phyloP scores from a whole-genome alignment of 2,797 vertebrate genomes.

The Xiphorhynchus erythropygius region DNA sequence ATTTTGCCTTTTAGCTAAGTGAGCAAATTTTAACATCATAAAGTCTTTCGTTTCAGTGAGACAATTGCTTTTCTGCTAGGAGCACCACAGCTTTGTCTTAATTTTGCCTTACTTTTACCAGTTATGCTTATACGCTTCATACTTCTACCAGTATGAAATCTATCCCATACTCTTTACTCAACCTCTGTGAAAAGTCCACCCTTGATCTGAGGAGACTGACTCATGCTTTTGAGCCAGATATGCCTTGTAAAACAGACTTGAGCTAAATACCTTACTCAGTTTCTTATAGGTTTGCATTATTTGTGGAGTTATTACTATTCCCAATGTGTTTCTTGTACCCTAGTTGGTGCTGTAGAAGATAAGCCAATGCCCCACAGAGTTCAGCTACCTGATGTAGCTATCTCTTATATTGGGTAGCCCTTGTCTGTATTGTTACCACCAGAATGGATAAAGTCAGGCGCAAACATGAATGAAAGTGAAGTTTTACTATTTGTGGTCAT shows the following conservation, averaged over 20 bases:
- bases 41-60: neutral
- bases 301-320: neutral
- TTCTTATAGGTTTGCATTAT: neutral
- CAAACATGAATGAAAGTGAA: neutral
- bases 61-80: neutral
- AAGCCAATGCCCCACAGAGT: neutral
- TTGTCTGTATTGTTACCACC: neutral
- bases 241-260: neutral
- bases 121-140: neutral
- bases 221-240: neutral
- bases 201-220: neutral
- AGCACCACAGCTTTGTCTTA: neutral
- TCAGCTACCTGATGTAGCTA: neutral
- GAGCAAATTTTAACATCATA: neutral
- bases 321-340: fast-evolving
- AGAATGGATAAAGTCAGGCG: neutral
- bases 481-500: neutral
- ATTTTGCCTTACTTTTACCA: neutral
- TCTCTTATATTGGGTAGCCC: neutral
- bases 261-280: neutral
- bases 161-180: neutral
- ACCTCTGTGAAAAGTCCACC: neutral
- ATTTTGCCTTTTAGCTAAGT: neutral
- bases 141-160: neutral
- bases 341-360: neutral